Base-by-base conservation (phyloP, 2,888 invertebrate species). In the Scaptomyza tumidula region DNA sequence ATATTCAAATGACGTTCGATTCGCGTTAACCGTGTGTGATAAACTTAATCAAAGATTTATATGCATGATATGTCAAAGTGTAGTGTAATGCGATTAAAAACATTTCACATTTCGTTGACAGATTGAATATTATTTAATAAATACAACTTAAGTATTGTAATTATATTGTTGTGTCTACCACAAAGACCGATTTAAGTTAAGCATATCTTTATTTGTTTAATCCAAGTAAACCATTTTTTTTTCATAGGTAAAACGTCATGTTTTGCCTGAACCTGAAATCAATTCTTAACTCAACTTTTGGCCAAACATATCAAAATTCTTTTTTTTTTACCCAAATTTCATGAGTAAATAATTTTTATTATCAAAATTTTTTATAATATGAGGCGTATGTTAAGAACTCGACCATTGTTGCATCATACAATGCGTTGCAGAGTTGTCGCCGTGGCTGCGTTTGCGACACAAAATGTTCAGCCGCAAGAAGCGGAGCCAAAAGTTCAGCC, bases 61-160 rank as follows among this genome's bases (percentile, higher is more conserved):
- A 37, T 37, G 5, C 37, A 37, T 37, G n/a, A 11, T 14, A 14
- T 16, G 41, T 41, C 41, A 41, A 13, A 11, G 6, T n/a, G 13
- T n/a, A 24, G 62, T 27, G 45, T 59, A 31, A 54, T n/a, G 35
- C 19, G 16, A 41, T 41, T 16, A 31, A 49, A n/a, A 62, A 9
- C 16, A 16, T 35, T 10, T n/a, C n/a, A n/a, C 3, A 19, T 14
- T 29, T 11, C 11, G 6, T 19, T 44, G 0, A 29, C 29, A 29
- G 24, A 24, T 24, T 99, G 7, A 4, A 6, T 29, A 29, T 29
- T 29, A 29, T 29, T 6, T 29, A 7, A 7, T 6, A 29, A 29
- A 29, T 29, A 9, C 7, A 6, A 29, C 7, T 24, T 5, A 24
- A 24, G 3, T 24, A 24, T 24, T 0, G 24, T 24, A 24, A 24